phyloP scores from a whole-genome alignment of 2,888 invertebrate species.

The Dasysyrphus tricinctus region DNA sequence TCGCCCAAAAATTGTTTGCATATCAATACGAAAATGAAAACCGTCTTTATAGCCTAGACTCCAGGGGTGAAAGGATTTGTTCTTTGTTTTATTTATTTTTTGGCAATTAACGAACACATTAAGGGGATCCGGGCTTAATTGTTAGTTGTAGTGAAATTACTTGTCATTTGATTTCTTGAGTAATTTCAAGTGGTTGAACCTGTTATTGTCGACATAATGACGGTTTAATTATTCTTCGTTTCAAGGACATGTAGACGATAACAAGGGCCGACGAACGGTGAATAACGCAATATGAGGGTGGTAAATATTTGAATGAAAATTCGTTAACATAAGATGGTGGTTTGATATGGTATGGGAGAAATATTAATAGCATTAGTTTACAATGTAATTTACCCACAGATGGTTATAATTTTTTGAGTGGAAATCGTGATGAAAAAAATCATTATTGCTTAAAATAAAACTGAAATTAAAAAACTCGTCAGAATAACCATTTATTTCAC shows the following conservation, averaged over 20 bases:
- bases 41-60: background rate
- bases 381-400: background rate
- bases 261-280: background rate
- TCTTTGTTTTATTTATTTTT: conserved; percentile 34
- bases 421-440: background rate
- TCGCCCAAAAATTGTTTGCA: conserved; percentile 48
- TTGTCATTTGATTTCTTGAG: conserved; percentile 64
- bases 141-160: conserved; percentile 56
- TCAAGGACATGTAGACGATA: conserved; percentile 38
- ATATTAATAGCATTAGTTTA: conserved; percentile 12
- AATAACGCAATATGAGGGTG: background rate
- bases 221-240: conserved; percentile 58
- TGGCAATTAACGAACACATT: conserved; percentile 62
- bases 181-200: conserved; percentile 56
- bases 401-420: background rate
- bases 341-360: background rate
- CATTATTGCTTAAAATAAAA: no score
- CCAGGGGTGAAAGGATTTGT: conserved; percentile 36
- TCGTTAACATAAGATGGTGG: conserved; percentile 23
- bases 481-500: no score
- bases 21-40: conserved; percentile 31
- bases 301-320: conserved; percentile 11
- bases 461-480: no score
- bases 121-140: conserved; percentile 58
- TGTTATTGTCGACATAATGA: conserved; percentile 63